Evolutionary conservation across 2,888 invertebrate genomes (phyloP).

Genomic region (Cabera pusaria): DNA sequence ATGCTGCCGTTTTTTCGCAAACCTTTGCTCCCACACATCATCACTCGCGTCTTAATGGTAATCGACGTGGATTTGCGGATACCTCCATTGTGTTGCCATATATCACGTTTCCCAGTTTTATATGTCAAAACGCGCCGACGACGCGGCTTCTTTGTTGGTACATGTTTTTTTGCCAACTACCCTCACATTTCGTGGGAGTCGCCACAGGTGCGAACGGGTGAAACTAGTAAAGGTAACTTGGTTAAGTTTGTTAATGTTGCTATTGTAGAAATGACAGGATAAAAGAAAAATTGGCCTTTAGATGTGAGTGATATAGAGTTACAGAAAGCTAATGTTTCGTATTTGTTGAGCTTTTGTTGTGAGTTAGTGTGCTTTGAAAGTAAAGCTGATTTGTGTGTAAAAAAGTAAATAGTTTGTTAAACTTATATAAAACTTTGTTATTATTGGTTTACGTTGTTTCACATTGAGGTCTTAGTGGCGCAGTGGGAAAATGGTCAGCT

Average conservation of each 20-base stretch:
- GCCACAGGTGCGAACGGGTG: constrained; percentile 73
- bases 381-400: no score
- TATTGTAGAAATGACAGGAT: constrained; percentile 21
- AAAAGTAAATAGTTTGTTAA: no score
- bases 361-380: no score
- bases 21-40: constrained; percentile 14
- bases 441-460: no score
- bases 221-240: constrained; percentile 29
- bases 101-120: constrained; percentile 63
- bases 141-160: constrained; percentile 40
- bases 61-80: constrained; percentile 45
- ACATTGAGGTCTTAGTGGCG: no score
- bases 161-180: no score
- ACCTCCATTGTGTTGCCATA: constrained; percentile 48
- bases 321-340: no score
- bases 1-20: no score
- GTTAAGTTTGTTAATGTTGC: constrained; percentile 34
- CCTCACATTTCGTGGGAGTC: constrained; percentile 45
- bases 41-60: constrained; percentile 15
- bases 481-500: no score
- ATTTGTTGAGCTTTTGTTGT: no score
- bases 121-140: constrained; percentile 65
- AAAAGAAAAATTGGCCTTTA: constrained; percentile 34
- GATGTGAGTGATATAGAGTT: constrained; percentile 60
- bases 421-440: no score